Evolutionary conservation across 1,140 invertebrate genomes (phyloP), one percentile per base, ranked within the genome.

Genomic region (Lepidostoma basale): DNA sequence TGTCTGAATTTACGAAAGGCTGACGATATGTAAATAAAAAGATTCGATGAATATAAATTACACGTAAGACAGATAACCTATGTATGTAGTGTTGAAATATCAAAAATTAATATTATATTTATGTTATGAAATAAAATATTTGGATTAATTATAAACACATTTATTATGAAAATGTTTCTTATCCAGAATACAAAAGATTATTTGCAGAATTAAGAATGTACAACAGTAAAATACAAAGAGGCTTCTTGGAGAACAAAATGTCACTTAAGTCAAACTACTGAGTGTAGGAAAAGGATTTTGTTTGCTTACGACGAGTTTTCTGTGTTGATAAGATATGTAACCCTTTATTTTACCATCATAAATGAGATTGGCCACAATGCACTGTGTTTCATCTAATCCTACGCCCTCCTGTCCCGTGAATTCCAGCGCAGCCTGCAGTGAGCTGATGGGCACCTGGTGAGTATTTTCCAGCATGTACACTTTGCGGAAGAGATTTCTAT

Each of bases 271-370:
- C 62, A 86, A 78, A 77, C 79, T 83, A 70, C 83, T 87, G 9
- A 94, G 77, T 26, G 86, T 81, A 16, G 97, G 97, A 80, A 99
- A 99, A 12, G 97, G 91, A 85, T 96, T 97, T 77, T 96, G 92
- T 81, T 99, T 99, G 72, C 96, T 98, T 39, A 99, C 91, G 47
- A 99, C 97, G 49, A 99, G 84, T 83, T 98, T 98, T 77, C 97
- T 92, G 81, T 99, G 97, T 67, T 95, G 92, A 82, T 97, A 91
- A 0, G 96, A 98, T 76, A 99, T 98, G 78, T 99, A 99, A 0
- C 98, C 97, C 79, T 98, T 94, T 67, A 96, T 92, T 83, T 93
- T 94, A 1, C 93, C 94, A 78, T 98, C 95, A 78, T 90, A 94
- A 76, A 99, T 99, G 22, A 99, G 86, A 85, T 98, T 98, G 0